Evolutionary conservation across 2,797 vertebrate species (phyloP).

Genomic region (Denticeps clupeoides): DNA sequence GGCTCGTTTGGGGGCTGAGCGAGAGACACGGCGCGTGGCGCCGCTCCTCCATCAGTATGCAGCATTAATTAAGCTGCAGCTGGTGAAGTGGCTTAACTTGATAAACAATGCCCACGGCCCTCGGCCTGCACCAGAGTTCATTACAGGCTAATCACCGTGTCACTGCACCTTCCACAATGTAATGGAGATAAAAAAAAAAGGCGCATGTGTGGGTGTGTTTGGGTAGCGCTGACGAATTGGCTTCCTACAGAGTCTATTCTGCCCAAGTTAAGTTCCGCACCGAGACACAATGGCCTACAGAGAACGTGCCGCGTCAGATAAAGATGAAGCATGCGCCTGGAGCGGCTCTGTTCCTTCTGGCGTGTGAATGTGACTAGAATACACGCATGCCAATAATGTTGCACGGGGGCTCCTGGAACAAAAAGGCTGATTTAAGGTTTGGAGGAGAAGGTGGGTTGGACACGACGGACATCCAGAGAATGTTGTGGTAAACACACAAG

Average conservation of each 20-base stretch:
- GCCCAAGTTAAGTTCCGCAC: not conserved
- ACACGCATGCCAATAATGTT: slow-evolving; percentile 19
- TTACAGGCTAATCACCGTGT: not conserved
- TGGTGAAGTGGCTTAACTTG: slow-evolving; percentile 43
- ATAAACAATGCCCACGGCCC: no score
- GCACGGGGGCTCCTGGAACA: slow-evolving; percentile 10
- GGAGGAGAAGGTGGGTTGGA: slow-evolving; percentile 18
- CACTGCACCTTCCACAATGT: not conserved
- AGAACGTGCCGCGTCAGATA: no score
- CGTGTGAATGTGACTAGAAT: slow-evolving; percentile 4
- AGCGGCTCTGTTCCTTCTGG: slow-evolving; percentile 8
- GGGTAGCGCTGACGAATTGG: not conserved
- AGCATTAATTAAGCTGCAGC: slow-evolving; percentile 41
- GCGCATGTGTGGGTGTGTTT: no score
- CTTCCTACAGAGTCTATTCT: not conserved
- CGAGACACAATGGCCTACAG: slow-evolving; percentile 4
- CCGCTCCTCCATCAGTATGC: no score
- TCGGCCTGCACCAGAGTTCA: no score
- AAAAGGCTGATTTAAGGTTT: slow-evolving; percentile 23
- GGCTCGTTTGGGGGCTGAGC: no score
- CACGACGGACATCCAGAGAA: slow-evolving; percentile 15
- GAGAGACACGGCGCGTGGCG: no score
- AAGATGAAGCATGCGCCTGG: no score
- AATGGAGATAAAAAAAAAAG: no score
- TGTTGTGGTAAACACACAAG: not conserved